Conservation (phyloP, 2,113 vertebrate genomes). For the Parus major region DNA sequence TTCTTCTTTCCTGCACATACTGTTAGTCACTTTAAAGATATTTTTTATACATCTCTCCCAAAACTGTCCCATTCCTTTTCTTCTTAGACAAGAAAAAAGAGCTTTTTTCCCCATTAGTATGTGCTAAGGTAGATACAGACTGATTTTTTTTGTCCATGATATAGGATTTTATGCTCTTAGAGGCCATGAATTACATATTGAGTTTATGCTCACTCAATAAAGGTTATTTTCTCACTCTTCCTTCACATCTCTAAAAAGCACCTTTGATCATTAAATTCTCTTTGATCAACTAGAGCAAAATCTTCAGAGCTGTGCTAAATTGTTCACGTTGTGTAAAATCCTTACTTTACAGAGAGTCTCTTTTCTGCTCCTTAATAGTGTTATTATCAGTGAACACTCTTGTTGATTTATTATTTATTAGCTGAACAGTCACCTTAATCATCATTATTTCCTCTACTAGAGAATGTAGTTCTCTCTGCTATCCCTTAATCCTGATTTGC, state of each 20-base stretch:
- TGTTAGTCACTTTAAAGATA: not conserved
- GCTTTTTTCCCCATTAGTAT: not conserved
- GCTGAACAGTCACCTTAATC: slow-evolving; percentile 7
- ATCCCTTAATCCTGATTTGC: not conserved
- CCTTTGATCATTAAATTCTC: slow-evolving; percentile 66
- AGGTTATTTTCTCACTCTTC: slow-evolving; percentile 23
- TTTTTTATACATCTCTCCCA: not conserved
- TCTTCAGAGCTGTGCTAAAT: slow-evolving; percentile 52
- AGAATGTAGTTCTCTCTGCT: not conserved
- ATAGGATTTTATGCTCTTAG: not conserved
- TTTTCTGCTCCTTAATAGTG: not conserved
- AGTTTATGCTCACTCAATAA: slow-evolving; percentile 28
- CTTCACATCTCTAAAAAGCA: slow-evolving; percentile 43
- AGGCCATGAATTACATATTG: slow-evolving; percentile 18
- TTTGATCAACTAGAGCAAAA: slow-evolving; percentile 56
- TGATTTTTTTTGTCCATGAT: not conserved
- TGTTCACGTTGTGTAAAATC: slow-evolving; percentile 36
- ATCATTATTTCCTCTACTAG: not conserved
- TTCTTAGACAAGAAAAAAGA: not conserved
- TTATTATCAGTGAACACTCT: not conserved
- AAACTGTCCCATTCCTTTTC: not conserved
- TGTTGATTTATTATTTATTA: slow-evolving; percentile 53
- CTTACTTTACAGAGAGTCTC: not conserved
- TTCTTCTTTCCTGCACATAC: not conserved
- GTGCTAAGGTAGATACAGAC: not conserved